Evolutionary conservation across 2,888 invertebrate genomes (phyloP), one percentile per base, ranked within the genome.

Genomic region (Miltochrista miniata): DNA sequence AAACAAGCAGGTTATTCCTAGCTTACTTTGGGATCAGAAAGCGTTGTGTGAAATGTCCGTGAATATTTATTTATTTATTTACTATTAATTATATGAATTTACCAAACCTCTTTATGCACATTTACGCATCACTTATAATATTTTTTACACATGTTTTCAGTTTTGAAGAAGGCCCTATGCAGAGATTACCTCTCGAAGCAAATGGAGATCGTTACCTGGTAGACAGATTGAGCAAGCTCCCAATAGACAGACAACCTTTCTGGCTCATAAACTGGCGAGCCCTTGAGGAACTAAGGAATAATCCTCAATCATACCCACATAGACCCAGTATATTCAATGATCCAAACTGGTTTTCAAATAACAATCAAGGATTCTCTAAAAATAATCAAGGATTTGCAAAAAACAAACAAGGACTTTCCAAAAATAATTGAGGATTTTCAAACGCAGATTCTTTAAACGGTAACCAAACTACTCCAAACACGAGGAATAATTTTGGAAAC

Each of bases 191-290:
- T 0, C 74, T 94, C 1, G 95, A 95, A 81, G 95, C 95, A 0
- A 87, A 92, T 33, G 95, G 95, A 1, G 95, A 96, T 68, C 76
- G 78, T 39, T 90, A 93, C 2, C 79, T 94, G 3, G 85, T 95
- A 0, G 92, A 95, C 37, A 83, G 93, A n/a, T 84, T 96, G 29
- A 93, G 93, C 70, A 89, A 92, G 34, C 92, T 94, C 78, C 95
- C 96, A 0, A 76, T 92, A 45, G 95, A 95, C 58, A 87, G 94
- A 39, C 93, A 94, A 57, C 96, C 96, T 0, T 96, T 95, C 81
- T 96, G 96, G 96, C 92, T 93, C 54, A 74, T 95, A 45, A 96
- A 96, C 75, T 94, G 94, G 79, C 91, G 94, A 64, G 93, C 93
- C 0, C 91, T 95, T 9, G 95, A 95, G 72, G 92, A 87, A 0